phyloP scores from a whole-genome alignment of 2,113 vertebrate genomes.

The Oryctolagus cuniculus region DNA sequence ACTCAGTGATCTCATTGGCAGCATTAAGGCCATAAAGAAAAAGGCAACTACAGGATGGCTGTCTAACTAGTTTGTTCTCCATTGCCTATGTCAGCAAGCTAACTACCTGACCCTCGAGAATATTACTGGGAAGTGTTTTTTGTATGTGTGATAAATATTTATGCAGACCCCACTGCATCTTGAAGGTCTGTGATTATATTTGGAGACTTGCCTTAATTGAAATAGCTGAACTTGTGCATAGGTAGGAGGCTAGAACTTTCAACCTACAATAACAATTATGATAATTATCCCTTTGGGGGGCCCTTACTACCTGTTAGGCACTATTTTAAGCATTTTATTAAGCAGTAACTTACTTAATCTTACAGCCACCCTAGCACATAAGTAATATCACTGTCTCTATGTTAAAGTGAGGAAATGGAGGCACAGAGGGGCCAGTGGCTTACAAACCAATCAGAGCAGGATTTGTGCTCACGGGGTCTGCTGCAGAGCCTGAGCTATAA shows the following conservation, averaged over 20 bases:
- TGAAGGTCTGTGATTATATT: slow-evolving; percentile 11
- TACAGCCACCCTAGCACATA: not conserved
- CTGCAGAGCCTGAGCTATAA: not conserved
- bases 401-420: slow-evolving; percentile 51
- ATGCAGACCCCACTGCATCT: not conserved
- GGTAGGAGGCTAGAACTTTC: slow-evolving; percentile 9
- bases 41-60: not conserved
- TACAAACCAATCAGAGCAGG: not conserved
- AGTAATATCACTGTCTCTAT: not conserved
- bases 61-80: not conserved
- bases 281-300: not conserved
- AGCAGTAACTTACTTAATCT: slow-evolving; percentile 41
- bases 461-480: not conserved
- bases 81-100: slow-evolving; percentile 11
- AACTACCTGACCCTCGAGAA: not conserved
- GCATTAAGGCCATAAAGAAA: not conserved
- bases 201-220: slow-evolving; percentile 21
- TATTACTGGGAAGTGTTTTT: not conserved
- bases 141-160: not conserved
- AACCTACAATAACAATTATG: not conserved
- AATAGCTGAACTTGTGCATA: slow-evolving; percentile 38
- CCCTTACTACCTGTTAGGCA: slow-evolving; percentile 2
- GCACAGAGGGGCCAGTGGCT: not conserved
- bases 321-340: slow-evolving; percentile 36
- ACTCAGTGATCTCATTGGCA: not conserved